Evolutionary conservation across 2,113 vertebrate genomes (phyloP).

Genomic region (Crotalus helleri): DNA sequence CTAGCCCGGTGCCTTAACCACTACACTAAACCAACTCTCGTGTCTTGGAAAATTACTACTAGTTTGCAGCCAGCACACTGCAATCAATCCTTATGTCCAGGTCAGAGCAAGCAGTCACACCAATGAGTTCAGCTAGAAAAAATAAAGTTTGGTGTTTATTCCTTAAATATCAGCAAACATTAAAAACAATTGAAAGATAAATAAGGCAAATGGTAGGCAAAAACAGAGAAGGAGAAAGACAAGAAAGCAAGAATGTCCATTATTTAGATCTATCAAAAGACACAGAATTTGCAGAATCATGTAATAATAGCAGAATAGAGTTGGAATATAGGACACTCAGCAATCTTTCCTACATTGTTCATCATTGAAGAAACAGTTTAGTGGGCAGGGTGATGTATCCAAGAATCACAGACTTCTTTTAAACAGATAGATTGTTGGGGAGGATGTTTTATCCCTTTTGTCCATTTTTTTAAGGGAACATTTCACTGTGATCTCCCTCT

Average conservation of each 20-base stretch:
- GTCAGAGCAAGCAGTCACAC: not conserved
- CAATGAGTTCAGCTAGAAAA: not conserved
- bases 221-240: not conserved
- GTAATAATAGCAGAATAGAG: not conserved
- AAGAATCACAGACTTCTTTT: not conserved
- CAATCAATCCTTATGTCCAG: not conserved
- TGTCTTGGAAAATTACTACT: not conserved
- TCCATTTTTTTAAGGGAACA: not conserved
- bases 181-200: not conserved
- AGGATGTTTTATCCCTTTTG: not conserved
- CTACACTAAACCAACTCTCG: not conserved
- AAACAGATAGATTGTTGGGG: not conserved
- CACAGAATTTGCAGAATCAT: not conserved
- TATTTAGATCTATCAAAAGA: not conserved
- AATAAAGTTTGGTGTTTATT: not conserved
- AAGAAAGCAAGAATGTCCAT: not conserved
- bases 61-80: not conserved
- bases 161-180: not conserved
- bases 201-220: not conserved
- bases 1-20: not conserved
- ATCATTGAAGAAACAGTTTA: not conserved
- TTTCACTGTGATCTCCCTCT: not conserved
- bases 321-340: not conserved
- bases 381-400: not conserved
- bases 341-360: not conserved